These are phyloP conservation scores for Trichosurus vulpecula DNA, from an alignment of 2,797 vertebrate species.

Conservation along the genomic window DNA sequence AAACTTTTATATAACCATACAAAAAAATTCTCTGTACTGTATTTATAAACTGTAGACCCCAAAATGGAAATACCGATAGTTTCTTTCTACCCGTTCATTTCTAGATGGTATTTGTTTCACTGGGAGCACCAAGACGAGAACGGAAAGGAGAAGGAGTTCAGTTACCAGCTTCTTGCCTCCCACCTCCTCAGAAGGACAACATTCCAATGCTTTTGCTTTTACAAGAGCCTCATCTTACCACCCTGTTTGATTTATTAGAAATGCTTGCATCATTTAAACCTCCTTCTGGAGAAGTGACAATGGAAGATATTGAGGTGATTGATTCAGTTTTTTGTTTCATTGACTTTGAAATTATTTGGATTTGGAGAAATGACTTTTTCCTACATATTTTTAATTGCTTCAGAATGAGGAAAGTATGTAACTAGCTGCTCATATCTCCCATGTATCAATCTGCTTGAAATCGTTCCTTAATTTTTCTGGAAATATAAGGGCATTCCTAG, in stretches of 20 bases:
- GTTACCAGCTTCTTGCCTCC: constrained; percentile 96
- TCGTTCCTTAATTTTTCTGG: background rate
- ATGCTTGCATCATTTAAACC: constrained; percentile 99
- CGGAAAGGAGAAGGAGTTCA: constrained; percentile 97
- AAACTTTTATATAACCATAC: background rate
- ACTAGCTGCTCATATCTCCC: background rate
- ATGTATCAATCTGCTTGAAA: background rate
- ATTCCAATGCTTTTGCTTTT: constrained; percentile 98
- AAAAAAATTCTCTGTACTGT: background rate
- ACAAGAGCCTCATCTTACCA: constrained; percentile 98
- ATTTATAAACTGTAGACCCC: background rate
- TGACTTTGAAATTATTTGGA: background rate
- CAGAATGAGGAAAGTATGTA: background rate
- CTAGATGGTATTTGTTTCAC: constrained; percentile 99
- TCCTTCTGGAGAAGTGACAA: constrained; percentile 89
- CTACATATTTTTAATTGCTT: background rate
- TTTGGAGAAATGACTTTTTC: background rate
- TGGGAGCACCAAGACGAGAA: constrained; percentile 96
- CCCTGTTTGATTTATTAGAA: constrained; percentile 97
- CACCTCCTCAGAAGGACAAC: constrained; percentile 98
- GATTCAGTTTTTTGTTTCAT: constrained; percentile 44
- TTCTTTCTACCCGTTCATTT: background rate
- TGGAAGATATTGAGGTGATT: constrained; percentile 91
- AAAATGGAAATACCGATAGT: background rate
- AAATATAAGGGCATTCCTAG: background rate